Evolutionary conservation across 37 sponge, comb jelly and placozoan genomes (phyloP).

Genomic region (Spongia lamella): DNA sequence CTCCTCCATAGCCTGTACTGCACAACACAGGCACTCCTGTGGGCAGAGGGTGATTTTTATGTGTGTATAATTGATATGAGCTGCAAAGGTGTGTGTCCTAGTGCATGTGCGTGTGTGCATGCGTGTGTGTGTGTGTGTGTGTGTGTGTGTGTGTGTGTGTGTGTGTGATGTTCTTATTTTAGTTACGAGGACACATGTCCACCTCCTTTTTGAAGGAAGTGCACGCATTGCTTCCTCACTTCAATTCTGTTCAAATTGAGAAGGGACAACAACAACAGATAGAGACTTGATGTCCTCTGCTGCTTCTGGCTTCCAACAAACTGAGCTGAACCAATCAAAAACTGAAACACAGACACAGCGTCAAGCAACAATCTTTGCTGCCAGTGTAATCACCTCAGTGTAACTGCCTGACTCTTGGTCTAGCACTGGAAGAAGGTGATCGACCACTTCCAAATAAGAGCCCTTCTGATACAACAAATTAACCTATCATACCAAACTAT

Average conservation of each 20-base stretch:
- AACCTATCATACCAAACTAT: not conserved
- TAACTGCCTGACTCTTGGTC: conserved; percentile 16
- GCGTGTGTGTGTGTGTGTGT: too few species aligned
- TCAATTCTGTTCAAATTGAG: conserved; percentile 10
- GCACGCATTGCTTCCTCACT: not conserved
- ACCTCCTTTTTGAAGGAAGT: too few species aligned
- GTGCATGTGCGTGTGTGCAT: too few species aligned
- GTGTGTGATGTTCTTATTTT: too few species aligned
- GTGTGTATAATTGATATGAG: too few species aligned
- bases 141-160: too few species aligned
- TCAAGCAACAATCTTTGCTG: not conserved
- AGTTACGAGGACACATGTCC: too few species aligned
- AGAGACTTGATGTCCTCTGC: conserved; percentile 3
- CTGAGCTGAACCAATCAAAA: conserved; percentile 32
- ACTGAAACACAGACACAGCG: conserved; percentile 21
- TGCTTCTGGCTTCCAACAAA: too few species aligned
- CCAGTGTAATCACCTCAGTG: conserved; percentile 17
- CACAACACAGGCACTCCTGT: conserved; percentile 26
- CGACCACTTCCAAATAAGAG: conserved; percentile 15
- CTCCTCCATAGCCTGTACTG: conserved; percentile 21
- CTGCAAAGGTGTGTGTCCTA: too few species aligned
- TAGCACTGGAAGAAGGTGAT: conserved; percentile 23
- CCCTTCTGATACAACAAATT: conserved; percentile 1
- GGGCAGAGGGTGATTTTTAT: too few species aligned
- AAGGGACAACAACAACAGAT: conserved; percentile 33